Conservation (phyloP, 2,888 invertebrate genomes). For the Spilosoma lubricipeda region DNA sequence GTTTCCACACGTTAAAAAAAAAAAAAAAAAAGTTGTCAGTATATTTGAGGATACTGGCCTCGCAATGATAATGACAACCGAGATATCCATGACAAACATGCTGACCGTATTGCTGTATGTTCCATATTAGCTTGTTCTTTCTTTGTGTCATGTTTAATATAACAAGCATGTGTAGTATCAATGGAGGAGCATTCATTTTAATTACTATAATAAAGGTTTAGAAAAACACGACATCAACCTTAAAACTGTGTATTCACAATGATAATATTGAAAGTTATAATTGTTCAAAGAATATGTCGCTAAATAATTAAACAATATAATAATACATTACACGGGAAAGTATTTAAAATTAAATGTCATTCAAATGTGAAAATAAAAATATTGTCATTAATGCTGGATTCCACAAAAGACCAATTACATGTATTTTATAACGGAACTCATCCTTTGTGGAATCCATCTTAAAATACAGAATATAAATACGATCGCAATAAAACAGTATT, state of each 20-base stretch:
- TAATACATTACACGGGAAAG: neutral
- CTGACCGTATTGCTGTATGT: no score
- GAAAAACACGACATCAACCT: neutral
- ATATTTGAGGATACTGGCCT: no score
- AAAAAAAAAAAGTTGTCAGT: no score
- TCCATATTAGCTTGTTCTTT: no score
- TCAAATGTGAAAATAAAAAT: neutral
- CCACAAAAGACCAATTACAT: neutral
- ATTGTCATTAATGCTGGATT: neutral
- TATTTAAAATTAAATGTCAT: neutral
- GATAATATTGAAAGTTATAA: conserved; percentile 6
- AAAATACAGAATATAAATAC: neutral
- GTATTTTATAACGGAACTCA: neutral
- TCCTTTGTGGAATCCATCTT: neutral
- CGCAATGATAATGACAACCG: no score
- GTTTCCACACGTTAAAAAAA: no score
- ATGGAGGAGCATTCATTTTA: neutral
- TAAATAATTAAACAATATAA: neutral
- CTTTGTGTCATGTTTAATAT: no score
- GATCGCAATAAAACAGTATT: neutral
- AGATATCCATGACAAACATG: no score
- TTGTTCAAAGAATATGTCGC: neutral
- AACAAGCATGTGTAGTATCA: no score
- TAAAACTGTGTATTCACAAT: conserved; percentile 5
- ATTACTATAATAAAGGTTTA: neutral